Conservation (phyloP, 2,888 invertebrate species). For the Oasisia sp. region DNA sequence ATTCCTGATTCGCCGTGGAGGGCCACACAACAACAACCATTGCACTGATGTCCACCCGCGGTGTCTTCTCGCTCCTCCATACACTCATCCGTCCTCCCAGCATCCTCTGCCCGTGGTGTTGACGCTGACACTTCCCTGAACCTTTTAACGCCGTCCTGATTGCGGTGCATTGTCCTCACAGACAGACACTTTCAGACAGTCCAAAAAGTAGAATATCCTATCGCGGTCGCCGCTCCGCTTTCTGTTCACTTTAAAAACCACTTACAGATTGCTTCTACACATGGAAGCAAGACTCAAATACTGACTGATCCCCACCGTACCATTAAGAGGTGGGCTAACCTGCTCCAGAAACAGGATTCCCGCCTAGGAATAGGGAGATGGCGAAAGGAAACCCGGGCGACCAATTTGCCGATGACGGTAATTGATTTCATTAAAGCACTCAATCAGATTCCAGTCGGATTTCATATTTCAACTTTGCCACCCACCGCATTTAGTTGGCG, state of each 20-base stretch:
- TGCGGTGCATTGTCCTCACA: neutral
- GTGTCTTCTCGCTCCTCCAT: neutral
- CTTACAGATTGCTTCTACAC: neutral
- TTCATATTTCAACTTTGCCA: constrained; percentile 17
- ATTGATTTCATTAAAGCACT: constrained; percentile 1
- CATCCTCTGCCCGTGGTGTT: neutral
- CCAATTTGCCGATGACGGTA: neutral
- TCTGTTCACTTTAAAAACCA: constrained; percentile 17
- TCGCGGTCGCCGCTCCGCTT: neutral
- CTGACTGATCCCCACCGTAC: neutral
- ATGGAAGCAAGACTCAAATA: neutral
- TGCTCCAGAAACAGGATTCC: neutral
- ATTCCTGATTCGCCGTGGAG: too few relatives aligned
- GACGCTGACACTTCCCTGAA: neutral
- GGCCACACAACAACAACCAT: too few relatives aligned
- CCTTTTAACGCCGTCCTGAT: neutral
- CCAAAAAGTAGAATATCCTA: neutral
- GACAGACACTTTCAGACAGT: constrained; percentile 17
- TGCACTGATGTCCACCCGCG: too few relatives aligned
- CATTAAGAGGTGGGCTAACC: neutral
- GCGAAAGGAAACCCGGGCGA: neutral
- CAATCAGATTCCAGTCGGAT: neutral
- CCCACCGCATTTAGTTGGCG: neutral
- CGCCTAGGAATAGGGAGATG: neutral
- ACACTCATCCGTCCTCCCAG: neutral